Evolutionary conservation across 2,113 vertebrate species (phyloP).

Genomic region (Brachypodius melanocephalos): DNA sequence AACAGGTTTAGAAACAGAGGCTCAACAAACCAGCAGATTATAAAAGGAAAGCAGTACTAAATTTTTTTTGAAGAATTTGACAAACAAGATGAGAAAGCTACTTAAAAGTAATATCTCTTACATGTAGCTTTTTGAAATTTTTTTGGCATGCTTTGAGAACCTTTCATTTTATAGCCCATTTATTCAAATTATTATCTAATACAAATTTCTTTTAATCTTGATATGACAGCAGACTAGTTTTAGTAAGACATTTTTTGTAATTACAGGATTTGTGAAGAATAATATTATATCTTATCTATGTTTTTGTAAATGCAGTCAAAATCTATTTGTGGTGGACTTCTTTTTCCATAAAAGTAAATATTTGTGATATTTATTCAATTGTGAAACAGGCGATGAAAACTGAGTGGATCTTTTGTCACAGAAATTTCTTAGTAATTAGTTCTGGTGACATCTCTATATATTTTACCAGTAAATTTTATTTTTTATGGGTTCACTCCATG

Average conservation of each 20-base stretch:
- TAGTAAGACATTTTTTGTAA: not conserved
- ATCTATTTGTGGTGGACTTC: not conserved
- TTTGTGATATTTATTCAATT: not conserved
- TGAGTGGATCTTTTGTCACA: not conserved
- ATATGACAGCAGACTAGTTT: not conserved
- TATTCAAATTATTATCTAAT: not conserved
- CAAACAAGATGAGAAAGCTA: not conserved
- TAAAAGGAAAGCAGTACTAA: not conserved
- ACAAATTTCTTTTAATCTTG: not conserved
- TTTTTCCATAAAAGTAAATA: not conserved
- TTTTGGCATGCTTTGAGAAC: not conserved
- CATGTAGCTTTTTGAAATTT: not conserved
- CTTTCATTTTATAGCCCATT: not conserved
- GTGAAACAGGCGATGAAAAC: not conserved
- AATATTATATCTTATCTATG: fast-evolving
- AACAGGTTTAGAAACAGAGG: not conserved
- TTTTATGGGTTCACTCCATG: not conserved
- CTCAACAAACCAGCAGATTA: not conserved
- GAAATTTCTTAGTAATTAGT: not conserved
- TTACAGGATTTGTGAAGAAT: not conserved
- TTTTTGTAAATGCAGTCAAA: not conserved
- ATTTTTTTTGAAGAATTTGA: not conserved
- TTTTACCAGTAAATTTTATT: not conserved
- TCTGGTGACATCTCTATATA: not conserved
- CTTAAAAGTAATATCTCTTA: not conserved